These are phyloP conservation scores for Drosophila cracens DNA, from an alignment of 2,888 invertebrate genomes.

Conservation along the genomic window DNA sequence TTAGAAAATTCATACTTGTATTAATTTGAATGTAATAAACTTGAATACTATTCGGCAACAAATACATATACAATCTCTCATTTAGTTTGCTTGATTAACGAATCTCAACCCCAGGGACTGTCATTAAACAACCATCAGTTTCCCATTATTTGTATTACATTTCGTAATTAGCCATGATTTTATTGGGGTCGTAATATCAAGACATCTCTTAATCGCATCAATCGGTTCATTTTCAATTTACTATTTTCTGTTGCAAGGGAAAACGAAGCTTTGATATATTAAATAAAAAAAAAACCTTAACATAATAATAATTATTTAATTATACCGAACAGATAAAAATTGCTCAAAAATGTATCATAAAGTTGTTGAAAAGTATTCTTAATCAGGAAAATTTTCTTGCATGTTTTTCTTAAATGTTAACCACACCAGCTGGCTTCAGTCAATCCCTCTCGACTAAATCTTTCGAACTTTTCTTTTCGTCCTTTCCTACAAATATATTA, in stretches of 20 bases:
- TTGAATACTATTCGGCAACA: neutral
- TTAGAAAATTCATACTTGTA: slow-evolving; percentile 15
- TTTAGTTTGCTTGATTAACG: neutral
- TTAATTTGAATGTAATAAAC: neutral
- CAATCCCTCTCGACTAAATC: too few relatives aligned
- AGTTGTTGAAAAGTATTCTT: too few relatives aligned
- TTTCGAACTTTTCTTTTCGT: too few relatives aligned
- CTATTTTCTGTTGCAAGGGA: neutral
- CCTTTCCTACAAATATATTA: too few relatives aligned
- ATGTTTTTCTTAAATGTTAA: too few relatives aligned
- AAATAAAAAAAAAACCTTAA: neutral
- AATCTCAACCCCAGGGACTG: neutral
- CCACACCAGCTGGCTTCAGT: too few relatives aligned
- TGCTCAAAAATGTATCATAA: too few relatives aligned
- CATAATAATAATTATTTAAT: neutral
- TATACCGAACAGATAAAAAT: too few relatives aligned
- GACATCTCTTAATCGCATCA: slow-evolving; percentile 14
- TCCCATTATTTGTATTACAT: neutral
- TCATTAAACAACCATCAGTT: slow-evolving; percentile 7
- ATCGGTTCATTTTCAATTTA: neutral
- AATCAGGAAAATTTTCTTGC: too few relatives aligned
- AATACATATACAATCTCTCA: neutral
- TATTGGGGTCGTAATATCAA: neutral
- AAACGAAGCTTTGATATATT: neutral
- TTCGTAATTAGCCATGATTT: neutral